Conservation (phyloP, 2,113 vertebrate species). For the Tonatia bakeri region DNA sequence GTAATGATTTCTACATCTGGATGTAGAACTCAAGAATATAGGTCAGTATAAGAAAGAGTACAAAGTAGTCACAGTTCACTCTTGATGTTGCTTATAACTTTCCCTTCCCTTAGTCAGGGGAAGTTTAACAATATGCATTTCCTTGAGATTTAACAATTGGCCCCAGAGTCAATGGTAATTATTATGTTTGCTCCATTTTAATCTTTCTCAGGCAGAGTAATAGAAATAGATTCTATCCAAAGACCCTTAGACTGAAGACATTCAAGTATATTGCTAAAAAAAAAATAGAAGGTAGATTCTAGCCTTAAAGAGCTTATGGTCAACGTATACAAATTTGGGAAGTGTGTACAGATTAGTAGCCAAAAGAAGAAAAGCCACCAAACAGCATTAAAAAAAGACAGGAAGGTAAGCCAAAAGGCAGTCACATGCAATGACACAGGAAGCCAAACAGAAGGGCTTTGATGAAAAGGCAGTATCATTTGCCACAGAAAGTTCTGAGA, state of each 20-base stretch:
- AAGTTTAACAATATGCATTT: not conserved
- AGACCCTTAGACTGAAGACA: not conserved
- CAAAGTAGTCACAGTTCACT: not conserved
- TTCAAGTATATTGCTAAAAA: not conserved
- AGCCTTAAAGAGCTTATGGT: not conserved
- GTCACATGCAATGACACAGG: not conserved
- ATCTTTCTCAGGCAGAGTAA: conserved; percentile 14
- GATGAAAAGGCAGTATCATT: not conserved
- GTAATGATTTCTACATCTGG: not conserved
- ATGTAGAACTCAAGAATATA: not conserved
- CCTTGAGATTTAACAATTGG: not conserved
- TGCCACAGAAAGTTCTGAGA: not conserved
- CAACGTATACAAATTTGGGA: conserved; percentile 31
- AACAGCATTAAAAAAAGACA: not conserved
- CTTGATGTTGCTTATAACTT: not conserved
- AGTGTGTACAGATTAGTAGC: not conserved
- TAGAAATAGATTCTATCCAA: not conserved
- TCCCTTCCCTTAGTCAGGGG: not conserved
- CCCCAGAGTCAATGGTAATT: not conserved
- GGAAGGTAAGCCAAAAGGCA: not conserved
- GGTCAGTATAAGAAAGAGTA: not conserved
- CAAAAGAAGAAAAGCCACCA: not conserved
- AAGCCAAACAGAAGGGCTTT: not conserved
- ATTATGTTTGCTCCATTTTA: not conserved
- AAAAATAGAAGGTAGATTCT: not conserved